Percentiles rank a stretch among this genome's conserved stretches.
These are phyloP conservation scores for Thymelicus acteon DNA, from an alignment of 2,888 invertebrate species.

Conservation along the genomic window DNA sequence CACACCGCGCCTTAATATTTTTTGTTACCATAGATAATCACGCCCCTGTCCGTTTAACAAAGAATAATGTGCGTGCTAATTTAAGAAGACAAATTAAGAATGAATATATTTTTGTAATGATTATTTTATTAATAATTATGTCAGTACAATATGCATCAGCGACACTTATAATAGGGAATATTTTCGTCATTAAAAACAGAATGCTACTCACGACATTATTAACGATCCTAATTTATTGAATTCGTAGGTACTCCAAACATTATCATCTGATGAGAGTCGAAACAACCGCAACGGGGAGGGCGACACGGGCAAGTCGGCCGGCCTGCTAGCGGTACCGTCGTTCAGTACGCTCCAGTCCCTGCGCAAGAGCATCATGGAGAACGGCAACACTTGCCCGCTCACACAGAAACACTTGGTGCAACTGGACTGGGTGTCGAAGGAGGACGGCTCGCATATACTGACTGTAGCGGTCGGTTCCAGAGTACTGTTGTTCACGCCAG, in stretches of 20 bases:
- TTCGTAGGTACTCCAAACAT: slow-evolving; percentile 88
- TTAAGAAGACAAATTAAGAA: too few species aligned
- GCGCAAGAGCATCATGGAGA: slow-evolving; percentile 94
- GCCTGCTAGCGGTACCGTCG: slow-evolving; percentile 93
- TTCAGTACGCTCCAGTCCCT: slow-evolving; percentile 95
- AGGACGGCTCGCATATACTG: slow-evolving; percentile 98
- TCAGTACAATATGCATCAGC: too few species aligned
- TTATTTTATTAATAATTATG: too few species aligned
- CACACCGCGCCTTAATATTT: too few species aligned
- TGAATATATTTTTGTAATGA: too few species aligned
- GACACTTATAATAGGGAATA: too few species aligned
- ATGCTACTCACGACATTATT: too few species aligned
- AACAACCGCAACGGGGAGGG: slow-evolving; percentile 84
- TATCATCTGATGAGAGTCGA: slow-evolving; percentile 91
- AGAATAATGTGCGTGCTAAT: too few species aligned
- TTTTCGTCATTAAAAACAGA: too few species aligned
- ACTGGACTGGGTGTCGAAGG: slow-evolving; percentile 99
- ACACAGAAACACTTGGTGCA: slow-evolving; percentile 97
- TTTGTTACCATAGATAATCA: too few species aligned
- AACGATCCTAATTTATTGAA: too few species aligned
- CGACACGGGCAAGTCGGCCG: slow-evolving; percentile 82
- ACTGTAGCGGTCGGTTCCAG: slow-evolving; percentile 98
- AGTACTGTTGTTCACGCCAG: slow-evolving; percentile 95
- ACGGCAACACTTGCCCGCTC: slow-evolving; percentile 95
- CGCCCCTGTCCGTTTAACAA: too few species aligned